phyloP scores from a whole-genome alignment of 1,140 invertebrate genomes.

The Wasmannia auropunctata region DNA sequence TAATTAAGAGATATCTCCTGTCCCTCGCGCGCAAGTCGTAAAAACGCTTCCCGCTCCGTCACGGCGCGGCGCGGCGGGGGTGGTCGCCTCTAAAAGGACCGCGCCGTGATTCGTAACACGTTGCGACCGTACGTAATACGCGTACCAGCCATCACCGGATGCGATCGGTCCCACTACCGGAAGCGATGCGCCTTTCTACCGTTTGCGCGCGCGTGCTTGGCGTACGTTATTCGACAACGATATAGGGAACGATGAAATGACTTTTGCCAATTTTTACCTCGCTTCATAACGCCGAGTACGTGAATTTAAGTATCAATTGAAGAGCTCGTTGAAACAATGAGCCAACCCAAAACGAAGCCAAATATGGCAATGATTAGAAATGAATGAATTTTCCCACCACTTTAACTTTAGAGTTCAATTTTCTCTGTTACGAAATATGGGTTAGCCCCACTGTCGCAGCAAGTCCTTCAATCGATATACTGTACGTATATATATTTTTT shows the following conservation, averaged over 20 bases:
- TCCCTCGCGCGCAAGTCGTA: not conserved
- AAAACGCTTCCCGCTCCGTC: slow-evolving; percentile 41
- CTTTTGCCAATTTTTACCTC: not conserved
- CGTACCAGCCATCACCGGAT: slow-evolving; percentile 68
- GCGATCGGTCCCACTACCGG: slow-evolving; percentile 68
- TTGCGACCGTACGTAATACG: slow-evolving; percentile 58
- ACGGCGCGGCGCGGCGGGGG: no score
- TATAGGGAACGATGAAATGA: not conserved
- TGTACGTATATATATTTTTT: no score
- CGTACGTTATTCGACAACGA: slow-evolving; percentile 35
- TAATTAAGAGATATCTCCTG: not conserved
- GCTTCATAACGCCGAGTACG: not conserved
- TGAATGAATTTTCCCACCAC: no score
- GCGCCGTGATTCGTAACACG: slow-evolving; percentile 56
- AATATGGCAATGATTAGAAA: no score
- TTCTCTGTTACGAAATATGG: no score
- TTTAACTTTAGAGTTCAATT: no score
- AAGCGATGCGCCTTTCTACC: slow-evolving; percentile 71
- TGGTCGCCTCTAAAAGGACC: slow-evolving; percentile 34
- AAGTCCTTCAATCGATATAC: no score
- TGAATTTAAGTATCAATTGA: not conserved
- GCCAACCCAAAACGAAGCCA: no score
- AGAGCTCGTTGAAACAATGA: no score
- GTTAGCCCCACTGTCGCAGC: no score
- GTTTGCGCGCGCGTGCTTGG: slow-evolving; percentile 48